phyloP scores from a whole-genome alignment of 2,888 invertebrate species.

The Lasioglossum pauxillum region DNA sequence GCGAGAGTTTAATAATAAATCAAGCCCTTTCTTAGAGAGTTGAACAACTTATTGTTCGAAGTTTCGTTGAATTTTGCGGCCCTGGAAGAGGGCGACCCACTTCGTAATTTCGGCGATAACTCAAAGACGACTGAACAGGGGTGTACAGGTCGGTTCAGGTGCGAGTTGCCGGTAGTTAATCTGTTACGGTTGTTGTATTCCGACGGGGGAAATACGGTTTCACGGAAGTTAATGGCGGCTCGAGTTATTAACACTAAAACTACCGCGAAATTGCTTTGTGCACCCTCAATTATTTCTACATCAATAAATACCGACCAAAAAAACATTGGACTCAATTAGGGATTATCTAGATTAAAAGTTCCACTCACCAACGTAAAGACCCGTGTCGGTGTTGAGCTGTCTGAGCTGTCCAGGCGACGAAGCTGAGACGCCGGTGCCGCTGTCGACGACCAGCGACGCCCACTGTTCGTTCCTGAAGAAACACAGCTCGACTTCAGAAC shows the following conservation, averaged over 20 bases:
- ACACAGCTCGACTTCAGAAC: constrained; percentile 25
- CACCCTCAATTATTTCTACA: no score
- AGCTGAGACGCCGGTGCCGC: constrained; percentile 91
- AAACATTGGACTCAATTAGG: not conserved
- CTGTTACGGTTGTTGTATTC: not conserved
- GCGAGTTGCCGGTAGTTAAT: constrained; percentile 17
- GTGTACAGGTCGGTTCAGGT: constrained; percentile 19
- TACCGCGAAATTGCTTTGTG: not conserved
- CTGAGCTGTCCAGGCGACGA: constrained; percentile 94
- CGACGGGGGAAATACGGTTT: constrained; percentile 2
- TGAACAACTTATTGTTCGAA: constrained; percentile 32
- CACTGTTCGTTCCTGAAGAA: constrained; percentile 91
- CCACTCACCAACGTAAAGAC: constrained; percentile 93
- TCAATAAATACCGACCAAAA: no score
- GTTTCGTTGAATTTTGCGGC: constrained; percentile 32
- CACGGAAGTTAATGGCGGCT: not conserved
- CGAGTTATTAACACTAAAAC: not conserved
- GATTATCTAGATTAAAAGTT: not conserved
- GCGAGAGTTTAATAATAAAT: constrained; percentile 8
- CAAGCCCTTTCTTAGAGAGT: constrained; percentile 37
- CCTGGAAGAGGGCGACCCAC: constrained; percentile 33
- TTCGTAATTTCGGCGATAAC: constrained; percentile 45
- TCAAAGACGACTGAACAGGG: constrained; percentile 32
- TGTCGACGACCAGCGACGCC: constrained; percentile 95
- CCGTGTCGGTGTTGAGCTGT: constrained; percentile 94